Conservation (phyloP, 2,888 invertebrate species). For the Cheilosia soror region DNA sequence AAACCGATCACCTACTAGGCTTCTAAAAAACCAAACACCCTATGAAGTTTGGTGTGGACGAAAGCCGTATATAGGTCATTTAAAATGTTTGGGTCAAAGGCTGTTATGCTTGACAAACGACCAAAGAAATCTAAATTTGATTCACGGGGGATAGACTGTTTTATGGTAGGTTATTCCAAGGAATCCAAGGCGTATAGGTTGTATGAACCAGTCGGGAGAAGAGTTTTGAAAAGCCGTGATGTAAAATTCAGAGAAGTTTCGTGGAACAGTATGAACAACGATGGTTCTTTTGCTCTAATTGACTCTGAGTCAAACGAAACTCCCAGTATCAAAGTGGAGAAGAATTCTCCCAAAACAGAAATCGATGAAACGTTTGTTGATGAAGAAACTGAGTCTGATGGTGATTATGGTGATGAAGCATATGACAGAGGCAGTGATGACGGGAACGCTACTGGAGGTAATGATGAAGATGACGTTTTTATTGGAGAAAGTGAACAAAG, state of each 20-base stretch:
- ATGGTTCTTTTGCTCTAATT: too few relatives aligned
- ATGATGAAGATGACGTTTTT: background rate
- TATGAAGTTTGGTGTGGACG: too few relatives aligned
- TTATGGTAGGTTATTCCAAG: conserved; percentile 22
- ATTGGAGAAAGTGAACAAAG: background rate
- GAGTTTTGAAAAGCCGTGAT: conserved; percentile 13
- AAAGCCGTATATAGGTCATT: too few relatives aligned
- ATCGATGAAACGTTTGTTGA: background rate
- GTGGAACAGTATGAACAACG: too few relatives aligned
- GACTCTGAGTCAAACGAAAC: background rate
- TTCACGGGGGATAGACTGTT: too few relatives aligned
- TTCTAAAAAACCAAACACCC: too few relatives aligned
- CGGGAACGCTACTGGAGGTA: background rate
- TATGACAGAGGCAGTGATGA: background rate
- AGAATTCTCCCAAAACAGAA: background rate
- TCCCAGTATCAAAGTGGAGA: background rate
- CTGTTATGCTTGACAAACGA: too few relatives aligned
- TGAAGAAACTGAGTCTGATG: background rate
- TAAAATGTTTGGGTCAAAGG: too few relatives aligned
- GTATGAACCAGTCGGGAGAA: conserved; percentile 5
- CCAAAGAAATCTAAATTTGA: too few relatives aligned
- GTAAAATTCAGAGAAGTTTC: background rate
- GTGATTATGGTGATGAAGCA: background rate
- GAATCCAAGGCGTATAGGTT: conserved; percentile 7
- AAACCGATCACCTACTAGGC: too few relatives aligned